phyloP scores from a whole-genome alignment of 2,888 invertebrate genomes.

The Pollenia griseotomentosa region DNA sequence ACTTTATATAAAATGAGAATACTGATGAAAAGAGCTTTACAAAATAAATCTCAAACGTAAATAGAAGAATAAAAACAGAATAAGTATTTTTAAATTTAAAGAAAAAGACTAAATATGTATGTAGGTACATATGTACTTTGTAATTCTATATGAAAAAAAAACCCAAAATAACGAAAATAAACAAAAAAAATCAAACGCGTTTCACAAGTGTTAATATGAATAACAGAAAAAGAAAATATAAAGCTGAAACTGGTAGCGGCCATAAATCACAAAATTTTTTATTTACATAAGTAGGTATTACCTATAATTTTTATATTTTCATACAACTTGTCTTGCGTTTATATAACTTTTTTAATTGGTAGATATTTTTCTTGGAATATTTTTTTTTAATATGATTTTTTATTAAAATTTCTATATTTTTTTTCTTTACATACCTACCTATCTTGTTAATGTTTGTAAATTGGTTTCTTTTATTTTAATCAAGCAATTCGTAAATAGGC shows the following conservation, averaged over 20 bases:
- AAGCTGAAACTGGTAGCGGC: slow-evolving; percentile 43
- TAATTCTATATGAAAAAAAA: slow-evolving; percentile 16
- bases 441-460: too few relatives aligned
- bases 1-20: slow-evolving; percentile 32
- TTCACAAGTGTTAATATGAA: slow-evolving; percentile 57
- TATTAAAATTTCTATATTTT: too few relatives aligned
- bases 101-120: neutral
- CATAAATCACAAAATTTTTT: slow-evolving; percentile 56
- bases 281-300: neutral
- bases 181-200: slow-evolving; percentile 51
- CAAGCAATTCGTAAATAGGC: too few relatives aligned
- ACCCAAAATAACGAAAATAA: neutral
- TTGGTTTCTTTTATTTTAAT: too few relatives aligned
- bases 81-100: slow-evolving; percentile 10
- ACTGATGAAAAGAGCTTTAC: slow-evolving; percentile 3
- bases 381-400: too few relatives aligned
- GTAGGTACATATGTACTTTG: neutral
- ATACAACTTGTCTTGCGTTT: too few relatives aligned
- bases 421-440: too few relatives aligned
- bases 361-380: too few relatives aligned
- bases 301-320: neutral
- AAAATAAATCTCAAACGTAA: neutral
- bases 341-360: too few relatives aligned
- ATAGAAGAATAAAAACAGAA: slow-evolving; percentile 14
- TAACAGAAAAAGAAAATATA: slow-evolving; percentile 5